phyloP scores from a whole-genome alignment of 1,140 invertebrate species.

The Antheraea mylitta region DNA sequence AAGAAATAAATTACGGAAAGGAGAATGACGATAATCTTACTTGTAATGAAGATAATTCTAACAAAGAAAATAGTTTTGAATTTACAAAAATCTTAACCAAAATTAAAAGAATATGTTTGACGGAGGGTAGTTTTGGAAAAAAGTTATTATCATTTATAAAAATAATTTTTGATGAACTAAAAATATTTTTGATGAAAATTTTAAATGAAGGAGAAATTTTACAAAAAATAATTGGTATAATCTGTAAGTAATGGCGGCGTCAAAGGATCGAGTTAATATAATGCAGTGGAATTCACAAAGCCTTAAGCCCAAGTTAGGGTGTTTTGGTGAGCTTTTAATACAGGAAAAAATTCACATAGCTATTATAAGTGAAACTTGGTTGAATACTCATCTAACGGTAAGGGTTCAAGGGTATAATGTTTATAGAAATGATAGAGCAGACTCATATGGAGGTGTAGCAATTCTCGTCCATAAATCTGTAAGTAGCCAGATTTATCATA shows the following conservation, averaged over 20 bases:
- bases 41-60: neutral
- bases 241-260: neutral
- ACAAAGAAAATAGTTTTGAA: constrained; percentile 6
- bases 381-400: neutral
- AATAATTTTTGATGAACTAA: constrained; percentile 11
- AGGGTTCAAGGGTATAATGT: constrained; percentile 12
- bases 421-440: constrained; percentile 9
- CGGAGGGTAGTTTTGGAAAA: neutral
- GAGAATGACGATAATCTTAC: neutral
- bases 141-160: neutral
- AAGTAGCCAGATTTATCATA: neutral
- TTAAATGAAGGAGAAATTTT: constrained; percentile 6
- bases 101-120: neutral
- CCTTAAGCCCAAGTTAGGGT: constrained; percentile 8
- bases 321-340: constrained; percentile 6
- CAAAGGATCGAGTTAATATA: constrained; percentile 7
- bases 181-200: constrained; percentile 2
- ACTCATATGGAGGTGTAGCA: constrained; percentile 16
- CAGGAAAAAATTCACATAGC: constrained; percentile 14
- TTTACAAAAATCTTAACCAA: constrained; percentile 1
- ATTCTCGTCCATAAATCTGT: constrained; percentile 16
- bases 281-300: constrained; percentile 15
- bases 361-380: constrained; percentile 18
- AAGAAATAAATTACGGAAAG: no score
- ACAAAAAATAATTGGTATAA: neutral